A percentile compares a stretch with the other conserved stretches of the same genome.
Evolutionary conservation across 2,888 invertebrate species (phyloP).

Genomic region (Melitaea athalia): DNA sequence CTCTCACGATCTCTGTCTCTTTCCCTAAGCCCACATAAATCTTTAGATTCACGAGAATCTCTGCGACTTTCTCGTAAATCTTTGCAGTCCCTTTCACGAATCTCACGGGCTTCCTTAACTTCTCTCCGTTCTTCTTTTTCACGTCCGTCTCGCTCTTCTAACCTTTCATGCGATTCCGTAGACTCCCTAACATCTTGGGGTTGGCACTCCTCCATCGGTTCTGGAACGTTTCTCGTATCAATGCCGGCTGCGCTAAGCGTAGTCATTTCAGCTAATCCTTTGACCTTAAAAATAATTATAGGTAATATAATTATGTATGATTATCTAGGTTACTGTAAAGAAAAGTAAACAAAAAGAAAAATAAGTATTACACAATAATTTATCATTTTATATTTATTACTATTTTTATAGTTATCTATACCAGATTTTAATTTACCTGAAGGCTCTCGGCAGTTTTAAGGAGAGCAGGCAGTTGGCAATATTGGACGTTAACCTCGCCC

Average conservation of each 20-base stretch:
- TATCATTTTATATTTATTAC: too few species aligned
- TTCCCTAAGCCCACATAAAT: conserved; percentile 46
- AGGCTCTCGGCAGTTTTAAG: conserved; percentile 96
- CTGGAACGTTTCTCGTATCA: conserved; percentile 72
- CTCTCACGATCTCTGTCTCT: conserved; percentile 65
- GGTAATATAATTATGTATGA: neutral
- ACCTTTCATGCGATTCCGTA: conserved; percentile 62
- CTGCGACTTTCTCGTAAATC: conserved; percentile 65
- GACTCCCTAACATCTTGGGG: conserved; percentile 64
- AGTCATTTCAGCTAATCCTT: conserved; percentile 96
- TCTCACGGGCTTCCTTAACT: conserved; percentile 61
- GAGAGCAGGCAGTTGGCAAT: conserved; percentile 94
- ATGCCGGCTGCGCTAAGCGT: conserved; percentile 87
- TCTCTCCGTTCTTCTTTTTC: conserved; percentile 71
- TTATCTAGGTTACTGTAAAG: neutral
- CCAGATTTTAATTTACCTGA: conserved; percentile 79
- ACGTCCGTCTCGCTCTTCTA: conserved; percentile 62
- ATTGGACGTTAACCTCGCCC: conserved; percentile 97
- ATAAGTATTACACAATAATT: neutral
- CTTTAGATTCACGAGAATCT: conserved; percentile 69
- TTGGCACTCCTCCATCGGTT: conserved; percentile 78
- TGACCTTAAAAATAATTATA: conserved; percentile 77
- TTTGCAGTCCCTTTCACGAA: conserved; percentile 65
- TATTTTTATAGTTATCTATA: too few species aligned
- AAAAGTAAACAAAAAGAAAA: neutral